phyloP scores from a whole-genome alignment of 2,113 vertebrate genomes.

The Petrocephalus microphthalmus region DNA sequence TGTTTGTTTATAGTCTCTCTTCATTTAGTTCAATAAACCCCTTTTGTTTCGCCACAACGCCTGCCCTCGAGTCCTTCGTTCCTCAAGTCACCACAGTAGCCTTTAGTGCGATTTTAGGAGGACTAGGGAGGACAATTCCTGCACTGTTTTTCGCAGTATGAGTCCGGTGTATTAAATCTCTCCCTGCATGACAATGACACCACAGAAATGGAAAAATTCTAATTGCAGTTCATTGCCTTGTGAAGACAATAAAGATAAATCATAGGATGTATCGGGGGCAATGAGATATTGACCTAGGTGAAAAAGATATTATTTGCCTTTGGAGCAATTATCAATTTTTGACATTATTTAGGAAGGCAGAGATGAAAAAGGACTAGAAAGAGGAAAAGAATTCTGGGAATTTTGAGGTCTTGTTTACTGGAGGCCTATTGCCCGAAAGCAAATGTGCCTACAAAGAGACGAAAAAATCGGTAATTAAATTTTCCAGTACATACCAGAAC shows the following conservation, averaged over 20 bases:
- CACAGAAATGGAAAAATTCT: not conserved
- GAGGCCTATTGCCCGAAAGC: not conserved
- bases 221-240: not conserved
- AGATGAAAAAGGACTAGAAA: not conserved
- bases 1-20: no score
- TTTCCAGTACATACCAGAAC: conserved; percentile 32
- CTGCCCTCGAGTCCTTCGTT: no score
- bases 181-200: not conserved
- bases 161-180: not conserved
- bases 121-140: not conserved
- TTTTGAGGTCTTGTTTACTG: not conserved
- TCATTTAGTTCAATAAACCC: no score
- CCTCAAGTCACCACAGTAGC: not conserved
- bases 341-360: not conserved
- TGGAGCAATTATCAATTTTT: conserved; percentile 1
- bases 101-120: not conserved
- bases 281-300: not conserved
- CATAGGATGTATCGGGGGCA: not conserved
- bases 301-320: not conserved
- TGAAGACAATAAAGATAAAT: not conserved
- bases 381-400: not conserved
- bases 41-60: no score
- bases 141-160: not conserved
- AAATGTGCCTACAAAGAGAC: not conserved
- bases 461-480: conserved; percentile 26